phyloP scores from a whole-genome alignment of 2,797 vertebrate genomes.

The Pseudomugil gertrudae region DNA sequence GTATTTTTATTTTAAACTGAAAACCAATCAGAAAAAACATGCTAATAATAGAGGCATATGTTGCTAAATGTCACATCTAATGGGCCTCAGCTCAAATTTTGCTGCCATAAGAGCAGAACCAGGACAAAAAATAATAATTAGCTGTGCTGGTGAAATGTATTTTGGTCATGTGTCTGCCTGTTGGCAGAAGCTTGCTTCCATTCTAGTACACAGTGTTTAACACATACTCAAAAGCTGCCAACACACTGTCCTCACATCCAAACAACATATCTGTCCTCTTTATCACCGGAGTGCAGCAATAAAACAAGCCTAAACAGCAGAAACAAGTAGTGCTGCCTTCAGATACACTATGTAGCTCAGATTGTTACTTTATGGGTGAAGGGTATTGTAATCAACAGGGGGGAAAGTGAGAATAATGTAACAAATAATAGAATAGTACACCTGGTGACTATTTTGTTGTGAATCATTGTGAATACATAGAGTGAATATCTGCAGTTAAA shows the following conservation, averaged over 20 bases:
- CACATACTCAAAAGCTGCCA: conserved; percentile 4
- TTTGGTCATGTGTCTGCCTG: background rate
- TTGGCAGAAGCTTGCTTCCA: conserved; percentile 20
- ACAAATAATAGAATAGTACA: background rate
- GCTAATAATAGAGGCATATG: background rate
- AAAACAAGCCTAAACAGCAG: conserved; percentile 1
- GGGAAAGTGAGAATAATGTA: background rate
- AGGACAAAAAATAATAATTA: background rate
- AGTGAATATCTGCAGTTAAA: conserved; percentile 16
- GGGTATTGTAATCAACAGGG: background rate
- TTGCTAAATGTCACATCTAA: background rate
- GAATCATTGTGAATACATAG: no score
- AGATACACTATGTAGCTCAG: background rate
- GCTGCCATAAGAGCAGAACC: background rate
- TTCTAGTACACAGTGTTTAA: conserved; percentile 23
- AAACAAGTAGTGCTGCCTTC: background rate
- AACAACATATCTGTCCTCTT: conserved; percentile 16
- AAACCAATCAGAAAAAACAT: background rate
- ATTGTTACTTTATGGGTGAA: conserved; percentile 7
- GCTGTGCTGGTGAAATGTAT: conserved; percentile 5
- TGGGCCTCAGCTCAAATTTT: background rate
- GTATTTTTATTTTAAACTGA: background rate
- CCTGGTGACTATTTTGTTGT: background rate
- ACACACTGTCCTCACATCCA: conserved; percentile 2
- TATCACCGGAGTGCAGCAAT: conserved; percentile 2